Conservation (phyloP, 2,797 vertebrate genomes). For the Ateles fusciceps region DNA sequence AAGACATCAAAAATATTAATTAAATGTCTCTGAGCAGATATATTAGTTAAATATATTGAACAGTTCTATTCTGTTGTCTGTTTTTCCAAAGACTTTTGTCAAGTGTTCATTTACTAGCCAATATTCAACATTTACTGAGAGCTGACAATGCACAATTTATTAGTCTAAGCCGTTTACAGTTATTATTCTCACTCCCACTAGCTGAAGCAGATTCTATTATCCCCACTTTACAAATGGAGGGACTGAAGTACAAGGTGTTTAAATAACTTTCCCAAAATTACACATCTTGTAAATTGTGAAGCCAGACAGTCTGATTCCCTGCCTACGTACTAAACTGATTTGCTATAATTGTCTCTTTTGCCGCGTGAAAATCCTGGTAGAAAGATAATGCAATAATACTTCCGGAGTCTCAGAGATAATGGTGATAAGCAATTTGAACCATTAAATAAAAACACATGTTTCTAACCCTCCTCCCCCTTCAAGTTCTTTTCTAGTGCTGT, state of each 20-base stretch:
- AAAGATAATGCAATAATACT: not conserved
- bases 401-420: not conserved
- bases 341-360: not conserved
- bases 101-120: not conserved
- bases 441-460: not conserved
- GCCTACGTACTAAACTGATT: not conserved
- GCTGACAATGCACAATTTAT: not conserved
- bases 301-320: not conserved
- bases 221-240: slow-evolving; percentile 15
- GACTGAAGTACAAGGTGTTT: not conserved
- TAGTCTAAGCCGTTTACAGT: not conserved
- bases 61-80: not conserved
- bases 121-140: not conserved
- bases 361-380: not conserved
- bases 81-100: slow-evolving; percentile 5
- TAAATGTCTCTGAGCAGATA: not conserved
- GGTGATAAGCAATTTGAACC: not conserved
- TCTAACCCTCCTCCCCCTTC: not conserved
- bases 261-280: not conserved
- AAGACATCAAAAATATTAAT: not conserved
- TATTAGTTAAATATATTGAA: not conserved
- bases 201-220: not conserved
- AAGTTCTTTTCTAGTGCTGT: not conserved
- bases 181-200: not conserved
- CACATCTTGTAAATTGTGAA: not conserved